phyloP scores from a whole-genome alignment of 2,888 invertebrate genomes.

The Drosophila limbata region DNA sequence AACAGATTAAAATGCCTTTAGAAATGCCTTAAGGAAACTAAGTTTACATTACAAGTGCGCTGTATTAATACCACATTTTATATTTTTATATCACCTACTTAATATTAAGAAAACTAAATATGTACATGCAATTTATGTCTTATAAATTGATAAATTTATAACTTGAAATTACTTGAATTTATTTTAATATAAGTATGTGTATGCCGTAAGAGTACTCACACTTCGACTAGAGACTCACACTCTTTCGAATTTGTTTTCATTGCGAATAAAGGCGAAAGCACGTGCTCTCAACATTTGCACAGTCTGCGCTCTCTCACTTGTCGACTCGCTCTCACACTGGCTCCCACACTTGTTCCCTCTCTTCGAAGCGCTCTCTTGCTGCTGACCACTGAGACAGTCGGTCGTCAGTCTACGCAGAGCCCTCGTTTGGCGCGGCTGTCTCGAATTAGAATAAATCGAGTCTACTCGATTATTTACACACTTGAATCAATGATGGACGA shows the following conservation, averaged over 20 bases:
- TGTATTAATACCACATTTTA: not conserved
- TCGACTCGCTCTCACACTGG: not conserved
- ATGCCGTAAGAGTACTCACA: conserved; percentile 4
- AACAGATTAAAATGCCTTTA: not conserved
- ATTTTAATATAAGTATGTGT: not conserved
- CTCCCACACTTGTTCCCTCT: conserved; percentile 4
- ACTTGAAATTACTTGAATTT: not conserved
- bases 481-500: not conserved
- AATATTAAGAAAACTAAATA: not conserved
- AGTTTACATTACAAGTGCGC: not conserved
- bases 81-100: not conserved
- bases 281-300: conserved; percentile 13
- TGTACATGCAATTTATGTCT: not conserved
- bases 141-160: not conserved
- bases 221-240: conserved; percentile 2
- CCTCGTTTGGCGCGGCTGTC: not conserved
- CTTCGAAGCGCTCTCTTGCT: not conserved
- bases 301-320: not conserved
- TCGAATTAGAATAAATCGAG: not conserved
- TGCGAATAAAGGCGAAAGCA: conserved; percentile 20
- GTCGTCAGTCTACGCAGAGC: conserved; percentile 9
- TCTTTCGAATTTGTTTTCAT: conserved; percentile 8
- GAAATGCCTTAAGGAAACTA: not conserved
- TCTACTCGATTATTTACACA: not conserved
- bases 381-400: not conserved